These are phyloP conservation scores for Oegoconia quadripuncta DNA, from an alignment of 2,888 invertebrate genomes.

Conservation along the genomic window DNA sequence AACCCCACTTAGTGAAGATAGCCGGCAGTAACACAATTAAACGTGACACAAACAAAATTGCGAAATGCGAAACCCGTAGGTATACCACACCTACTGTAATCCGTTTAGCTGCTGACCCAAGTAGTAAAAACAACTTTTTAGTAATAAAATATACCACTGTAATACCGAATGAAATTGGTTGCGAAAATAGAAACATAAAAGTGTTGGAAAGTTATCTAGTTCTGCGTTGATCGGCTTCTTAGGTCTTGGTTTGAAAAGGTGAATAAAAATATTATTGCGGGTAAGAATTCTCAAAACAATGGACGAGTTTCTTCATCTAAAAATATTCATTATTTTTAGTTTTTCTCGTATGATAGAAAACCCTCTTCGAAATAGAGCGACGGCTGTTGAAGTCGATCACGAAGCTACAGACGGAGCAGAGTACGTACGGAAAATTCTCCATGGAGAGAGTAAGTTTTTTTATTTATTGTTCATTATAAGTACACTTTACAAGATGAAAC, in stretches of 20 bases:
- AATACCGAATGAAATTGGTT: neutral
- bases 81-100: no score
- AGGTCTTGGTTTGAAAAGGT: constrained; percentile 24
- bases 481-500: no score
- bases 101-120: no score
- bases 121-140: no score
- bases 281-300: constrained; percentile 19
- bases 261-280: constrained; percentile 19
- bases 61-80: no score
- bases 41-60: no score
- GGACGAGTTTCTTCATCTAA: constrained; percentile 22
- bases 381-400: constrained; percentile 24
- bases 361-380: constrained; percentile 16
- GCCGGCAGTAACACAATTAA: no score
- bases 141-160: neutral
- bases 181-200: no score
- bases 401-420: constrained; percentile 35
- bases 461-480: neutral
- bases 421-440: constrained; percentile 35
- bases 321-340: constrained; percentile 33
- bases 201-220: no score
- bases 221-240: no score
- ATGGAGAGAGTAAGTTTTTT: constrained; percentile 45
- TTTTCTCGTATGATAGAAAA: constrained; percentile 27
- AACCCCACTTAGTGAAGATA: no score